Conservation (phyloP, 2,797 vertebrate species). For the Myripristis jacobus region DNA sequence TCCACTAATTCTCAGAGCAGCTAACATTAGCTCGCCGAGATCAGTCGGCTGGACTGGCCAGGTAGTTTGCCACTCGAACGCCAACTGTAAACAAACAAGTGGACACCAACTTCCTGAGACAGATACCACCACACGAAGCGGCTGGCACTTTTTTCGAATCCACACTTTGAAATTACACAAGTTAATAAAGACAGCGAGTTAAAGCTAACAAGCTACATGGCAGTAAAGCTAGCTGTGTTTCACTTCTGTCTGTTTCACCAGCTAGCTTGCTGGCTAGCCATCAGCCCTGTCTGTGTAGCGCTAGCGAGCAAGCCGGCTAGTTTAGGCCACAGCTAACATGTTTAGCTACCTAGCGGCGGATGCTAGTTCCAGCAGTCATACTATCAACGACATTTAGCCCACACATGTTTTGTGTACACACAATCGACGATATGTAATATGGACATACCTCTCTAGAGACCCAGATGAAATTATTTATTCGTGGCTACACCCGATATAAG, state of each 20-base stretch:
- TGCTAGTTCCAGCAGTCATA: constrained; percentile 23
- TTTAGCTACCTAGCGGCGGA: constrained; percentile 41
- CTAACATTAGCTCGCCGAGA: constrained; percentile 24
- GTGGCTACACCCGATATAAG: constrained; percentile 64
- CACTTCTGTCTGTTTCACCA: not conserved
- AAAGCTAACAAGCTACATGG: constrained; percentile 4
- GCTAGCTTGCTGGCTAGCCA: not conserved
- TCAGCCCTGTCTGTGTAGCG: not conserved
- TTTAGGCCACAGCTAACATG: constrained; percentile 69
- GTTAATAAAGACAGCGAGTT: not conserved
- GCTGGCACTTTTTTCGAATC: not conserved
- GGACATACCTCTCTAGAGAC: constrained; percentile 77
- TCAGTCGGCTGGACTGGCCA: not conserved
- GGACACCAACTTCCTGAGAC: too few species aligned
- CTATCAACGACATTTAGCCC: not conserved
- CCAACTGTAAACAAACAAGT: constrained; percentile 16
- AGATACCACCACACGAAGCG: not conserved
- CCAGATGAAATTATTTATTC: constrained; percentile 46
- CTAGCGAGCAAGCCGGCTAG: constrained; percentile 33
- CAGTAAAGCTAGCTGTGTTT: not conserved
- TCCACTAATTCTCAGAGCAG: constrained; percentile 34
- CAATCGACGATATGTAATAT: not conserved
- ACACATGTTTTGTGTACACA: not conserved
- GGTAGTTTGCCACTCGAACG: not conserved
- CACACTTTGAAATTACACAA: not conserved